Conservation (phyloP, 2,888 invertebrate species). For the Biston betularia region DNA sequence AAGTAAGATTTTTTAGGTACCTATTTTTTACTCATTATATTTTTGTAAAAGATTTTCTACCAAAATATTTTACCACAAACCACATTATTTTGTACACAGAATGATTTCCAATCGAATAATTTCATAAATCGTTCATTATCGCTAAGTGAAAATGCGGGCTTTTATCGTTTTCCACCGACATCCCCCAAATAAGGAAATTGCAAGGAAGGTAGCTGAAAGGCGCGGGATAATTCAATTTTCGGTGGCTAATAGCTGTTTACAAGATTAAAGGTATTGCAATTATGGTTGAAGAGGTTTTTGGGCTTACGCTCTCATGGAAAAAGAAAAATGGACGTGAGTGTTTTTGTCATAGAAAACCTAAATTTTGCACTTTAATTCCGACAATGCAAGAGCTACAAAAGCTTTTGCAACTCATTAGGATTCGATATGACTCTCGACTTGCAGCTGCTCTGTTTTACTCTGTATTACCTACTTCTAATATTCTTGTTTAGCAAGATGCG, state of each 20-base stretch:
- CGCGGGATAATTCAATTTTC: conserved; percentile 59
- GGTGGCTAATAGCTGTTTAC: conserved; percentile 55
- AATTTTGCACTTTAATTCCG: not conserved
- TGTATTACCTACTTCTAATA: no score
- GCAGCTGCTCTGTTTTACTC: no score
- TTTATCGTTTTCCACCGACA: conserved; percentile 32
- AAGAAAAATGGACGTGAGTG: conserved; percentile 1
- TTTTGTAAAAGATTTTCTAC: not conserved
- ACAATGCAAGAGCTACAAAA: no score
- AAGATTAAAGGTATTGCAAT: conserved; percentile 43
- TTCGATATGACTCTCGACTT: no score
- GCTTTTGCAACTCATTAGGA: no score
- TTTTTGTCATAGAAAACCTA: not conserved
- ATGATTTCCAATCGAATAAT: conserved; percentile 40
- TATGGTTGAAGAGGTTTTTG: conserved; percentile 15
- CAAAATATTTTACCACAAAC: conserved; percentile 41
- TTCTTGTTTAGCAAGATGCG: no score
- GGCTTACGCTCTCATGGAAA: conserved; percentile 14
- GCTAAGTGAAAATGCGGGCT: conserved; percentile 33
- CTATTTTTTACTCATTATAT: no score
- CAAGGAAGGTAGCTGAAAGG: conserved; percentile 49
- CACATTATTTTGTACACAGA: conserved; percentile 15
- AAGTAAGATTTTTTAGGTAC: no score
- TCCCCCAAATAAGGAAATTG: conserved; percentile 57
- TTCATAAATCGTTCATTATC: conserved; percentile 34